Conservation (phyloP, 2,113 vertebrate species). For the Caretta caretta region DNA sequence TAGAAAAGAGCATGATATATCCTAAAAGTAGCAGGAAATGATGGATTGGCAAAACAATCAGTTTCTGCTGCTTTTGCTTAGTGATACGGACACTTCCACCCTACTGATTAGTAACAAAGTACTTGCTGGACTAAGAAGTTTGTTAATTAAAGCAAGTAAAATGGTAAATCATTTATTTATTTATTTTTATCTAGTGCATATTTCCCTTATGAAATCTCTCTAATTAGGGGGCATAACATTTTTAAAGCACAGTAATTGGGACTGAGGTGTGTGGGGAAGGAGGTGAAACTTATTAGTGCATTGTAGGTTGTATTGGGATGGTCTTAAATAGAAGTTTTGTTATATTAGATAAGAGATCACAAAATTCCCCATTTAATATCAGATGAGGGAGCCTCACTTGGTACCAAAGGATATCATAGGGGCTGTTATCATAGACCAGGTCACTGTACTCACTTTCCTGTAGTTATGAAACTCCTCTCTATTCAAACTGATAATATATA, state of each 20-base stretch:
- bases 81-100: not conserved
- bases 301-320: constrained; percentile 20
- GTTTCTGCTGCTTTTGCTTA: not conserved
- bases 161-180: constrained; percentile 26
- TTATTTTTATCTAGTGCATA: not conserved
- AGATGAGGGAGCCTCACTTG: constrained; percentile 32
- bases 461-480: not conserved
- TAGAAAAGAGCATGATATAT: not conserved
- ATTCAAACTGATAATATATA: not conserved
- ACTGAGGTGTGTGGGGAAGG: constrained; percentile 30
- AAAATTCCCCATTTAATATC: constrained; percentile 70
- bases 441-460: constrained; percentile 13
- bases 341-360: constrained; percentile 73
- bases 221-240: constrained; percentile 16
- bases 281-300: constrained; percentile 37
- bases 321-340: constrained; percentile 21
- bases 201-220: not conserved
- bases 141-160: constrained; percentile 27
- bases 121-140: constrained; percentile 31
- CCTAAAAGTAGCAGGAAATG: not conserved
- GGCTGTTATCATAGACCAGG: constrained; percentile 7
- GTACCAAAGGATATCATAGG: not conserved
- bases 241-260: constrained; percentile 32
- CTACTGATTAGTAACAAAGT: not conserved
- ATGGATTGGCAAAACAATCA: not conserved